Evolutionary conservation across 2,113 vertebrate genomes (phyloP).

Genomic region (Dipodomys merriami): DNA sequence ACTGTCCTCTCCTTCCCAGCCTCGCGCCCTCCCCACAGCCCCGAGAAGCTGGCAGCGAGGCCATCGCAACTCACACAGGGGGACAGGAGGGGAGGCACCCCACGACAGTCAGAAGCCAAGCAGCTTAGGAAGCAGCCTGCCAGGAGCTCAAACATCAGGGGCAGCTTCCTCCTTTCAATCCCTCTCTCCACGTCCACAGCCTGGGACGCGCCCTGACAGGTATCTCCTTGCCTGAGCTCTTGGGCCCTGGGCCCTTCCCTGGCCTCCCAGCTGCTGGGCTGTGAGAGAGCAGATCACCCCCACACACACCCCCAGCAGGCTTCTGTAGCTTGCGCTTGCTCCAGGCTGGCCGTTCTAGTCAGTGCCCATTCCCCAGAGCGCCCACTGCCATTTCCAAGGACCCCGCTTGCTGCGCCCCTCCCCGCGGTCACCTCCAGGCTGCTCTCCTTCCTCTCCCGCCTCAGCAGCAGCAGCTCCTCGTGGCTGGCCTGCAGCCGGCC

Average conservation of each 20-base stretch:
- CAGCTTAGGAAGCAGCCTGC: too few species aligned
- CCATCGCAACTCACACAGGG: neutral
- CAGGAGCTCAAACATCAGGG: neutral
- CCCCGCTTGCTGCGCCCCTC: neutral
- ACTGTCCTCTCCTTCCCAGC: neutral
- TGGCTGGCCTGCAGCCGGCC: constrained; percentile 69
- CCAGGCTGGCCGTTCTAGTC: neutral
- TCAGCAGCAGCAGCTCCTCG: constrained; percentile 76
- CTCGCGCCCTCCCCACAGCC: neutral
- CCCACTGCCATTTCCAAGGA: neutral
- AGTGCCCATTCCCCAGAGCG: neutral
- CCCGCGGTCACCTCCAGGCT: constrained; percentile 70
- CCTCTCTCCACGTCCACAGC: neutral
- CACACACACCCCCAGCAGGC: neutral
- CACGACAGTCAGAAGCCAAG: neutral
- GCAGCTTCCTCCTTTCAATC: neutral
- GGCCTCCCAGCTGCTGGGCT: neutral
- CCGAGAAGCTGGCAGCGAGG: neutral
- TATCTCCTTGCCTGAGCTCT: neutral
- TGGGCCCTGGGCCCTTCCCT: neutral
- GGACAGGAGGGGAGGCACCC: neutral
- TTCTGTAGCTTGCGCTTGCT: neutral
- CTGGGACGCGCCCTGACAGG: neutral
- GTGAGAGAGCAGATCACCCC: neutral
- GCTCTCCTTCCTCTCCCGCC: constrained; percentile 70